Conservation (phyloP, 2,888 invertebrate genomes). For the Orgyia antiqua region DNA sequence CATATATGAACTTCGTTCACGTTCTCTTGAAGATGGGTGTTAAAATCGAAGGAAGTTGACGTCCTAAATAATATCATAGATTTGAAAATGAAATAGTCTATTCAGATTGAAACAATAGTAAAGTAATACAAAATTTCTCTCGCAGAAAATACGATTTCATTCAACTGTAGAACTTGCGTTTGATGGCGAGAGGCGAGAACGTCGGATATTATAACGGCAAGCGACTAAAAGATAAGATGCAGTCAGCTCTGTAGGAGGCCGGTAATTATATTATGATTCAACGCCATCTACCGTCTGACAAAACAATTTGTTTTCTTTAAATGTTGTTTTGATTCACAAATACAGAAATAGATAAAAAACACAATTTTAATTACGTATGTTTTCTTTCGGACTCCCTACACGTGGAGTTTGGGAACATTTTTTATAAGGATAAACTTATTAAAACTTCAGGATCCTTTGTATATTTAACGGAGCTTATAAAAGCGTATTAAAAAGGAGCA, state of each 20-base stretch:
- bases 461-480: no score
- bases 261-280: slow-evolving; percentile 32
- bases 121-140: slow-evolving; percentile 18
- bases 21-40: no score
- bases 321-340: slow-evolving; percentile 26
- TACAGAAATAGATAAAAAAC: no score
- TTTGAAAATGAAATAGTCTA: slow-evolving; percentile 1
- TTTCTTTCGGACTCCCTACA: no score
- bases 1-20: no score
- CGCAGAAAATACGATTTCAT: slow-evolving; percentile 20
- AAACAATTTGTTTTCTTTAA: slow-evolving; percentile 31
- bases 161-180: slow-evolving; percentile 26
- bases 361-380: no score
- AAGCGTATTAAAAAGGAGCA: no score
- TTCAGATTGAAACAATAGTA: slow-evolving; percentile 11
- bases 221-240: slow-evolving; percentile 31
- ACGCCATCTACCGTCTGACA: slow-evolving; percentile 25
- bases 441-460: no score
- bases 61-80: no score
- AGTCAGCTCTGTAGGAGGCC: slow-evolving; percentile 24
- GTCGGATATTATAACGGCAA: slow-evolving; percentile 32
- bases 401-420: no score
- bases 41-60: no score
- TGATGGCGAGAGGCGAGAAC: slow-evolving; percentile 22
- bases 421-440: no score